Conservation (phyloP, 2,888 invertebrate species). For the Drosophila maculinotata region DNA sequence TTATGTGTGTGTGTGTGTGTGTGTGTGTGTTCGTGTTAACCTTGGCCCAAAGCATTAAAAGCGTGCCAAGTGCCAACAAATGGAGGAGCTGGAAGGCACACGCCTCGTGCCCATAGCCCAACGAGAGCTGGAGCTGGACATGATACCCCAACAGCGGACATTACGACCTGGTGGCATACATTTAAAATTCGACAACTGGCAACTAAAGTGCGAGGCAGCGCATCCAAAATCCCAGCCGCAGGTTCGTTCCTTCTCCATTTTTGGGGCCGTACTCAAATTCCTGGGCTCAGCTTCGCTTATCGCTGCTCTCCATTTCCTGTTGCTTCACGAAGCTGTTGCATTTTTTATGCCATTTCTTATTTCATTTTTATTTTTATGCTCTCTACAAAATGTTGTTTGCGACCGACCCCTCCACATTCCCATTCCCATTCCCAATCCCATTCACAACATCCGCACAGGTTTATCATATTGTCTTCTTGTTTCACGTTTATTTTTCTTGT, state of each 20-base stretch:
- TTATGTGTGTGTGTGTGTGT: constrained; percentile 52
- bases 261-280: constrained; percentile 43
- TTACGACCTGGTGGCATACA: constrained; percentile 41
- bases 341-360: constrained; percentile 76
- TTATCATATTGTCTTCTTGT: constrained; percentile 63
- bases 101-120: constrained; percentile 11
- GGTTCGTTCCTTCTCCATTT: neutral
- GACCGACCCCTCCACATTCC: constrained; percentile 16
- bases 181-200: constrained; percentile 70
- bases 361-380: constrained; percentile 70
- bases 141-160: constrained; percentile 11
- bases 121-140: constrained; percentile 28
- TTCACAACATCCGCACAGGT: constrained; percentile 30
- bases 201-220: constrained; percentile 35
- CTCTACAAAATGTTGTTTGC: constrained; percentile 38
- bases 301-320: constrained; percentile 52
- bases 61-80: constrained; percentile 70
- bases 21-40: constrained; percentile 67
- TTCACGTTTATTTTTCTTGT: constrained; percentile 26
- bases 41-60: constrained; percentile 75
- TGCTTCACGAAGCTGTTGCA: constrained; percentile 73
- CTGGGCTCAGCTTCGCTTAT: constrained; percentile 36
- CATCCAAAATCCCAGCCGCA: constrained; percentile 26
- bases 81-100: constrained; percentile 26
- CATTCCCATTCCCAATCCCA: too few species aligned